Evolutionary conservation across 2,888 invertebrate species (phyloP).

Genomic region (Drosophila nigricruria): DNA sequence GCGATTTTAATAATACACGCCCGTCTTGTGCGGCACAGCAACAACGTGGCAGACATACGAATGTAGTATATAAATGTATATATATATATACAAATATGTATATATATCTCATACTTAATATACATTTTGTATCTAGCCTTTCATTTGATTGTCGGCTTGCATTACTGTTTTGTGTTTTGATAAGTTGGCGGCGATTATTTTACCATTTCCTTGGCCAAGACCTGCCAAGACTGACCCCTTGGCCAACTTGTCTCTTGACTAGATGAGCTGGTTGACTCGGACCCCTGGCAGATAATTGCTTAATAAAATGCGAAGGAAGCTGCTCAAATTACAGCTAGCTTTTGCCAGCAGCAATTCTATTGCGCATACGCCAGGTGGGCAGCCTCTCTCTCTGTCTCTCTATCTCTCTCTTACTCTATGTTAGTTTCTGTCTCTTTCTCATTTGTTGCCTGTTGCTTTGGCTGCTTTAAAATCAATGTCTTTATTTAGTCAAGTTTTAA

Average conservation of each 20-base stretch:
- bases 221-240: constrained; percentile 30
- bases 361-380: constrained; percentile 36
- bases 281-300: constrained; percentile 62
- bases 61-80: neutral
- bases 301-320: constrained; percentile 68
- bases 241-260: constrained; percentile 46
- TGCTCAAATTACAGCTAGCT: constrained; percentile 44
- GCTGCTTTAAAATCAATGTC: constrained; percentile 41
- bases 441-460: constrained; percentile 5
- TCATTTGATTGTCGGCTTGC: constrained; percentile 58
- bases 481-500: constrained; percentile 19
- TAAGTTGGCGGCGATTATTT: constrained; percentile 79
- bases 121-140: constrained; percentile 42
- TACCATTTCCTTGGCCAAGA: constrained; percentile 67
- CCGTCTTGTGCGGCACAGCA: constrained; percentile 68
- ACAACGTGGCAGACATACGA: neutral
- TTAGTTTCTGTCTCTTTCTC: neutral
- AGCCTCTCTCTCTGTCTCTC: neutral
- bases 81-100: neutral
- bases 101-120: constrained; percentile 12
- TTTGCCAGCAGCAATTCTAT: constrained; percentile 18
- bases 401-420: neutral
- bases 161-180: constrained; percentile 74
- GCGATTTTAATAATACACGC: constrained; percentile 86
- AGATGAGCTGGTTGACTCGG: constrained; percentile 39